Evolutionary conservation across 2,888 invertebrate genomes (phyloP), one percentile per base, ranked within the genome.

Genomic region (Hipparchia sbordonii): DNA sequence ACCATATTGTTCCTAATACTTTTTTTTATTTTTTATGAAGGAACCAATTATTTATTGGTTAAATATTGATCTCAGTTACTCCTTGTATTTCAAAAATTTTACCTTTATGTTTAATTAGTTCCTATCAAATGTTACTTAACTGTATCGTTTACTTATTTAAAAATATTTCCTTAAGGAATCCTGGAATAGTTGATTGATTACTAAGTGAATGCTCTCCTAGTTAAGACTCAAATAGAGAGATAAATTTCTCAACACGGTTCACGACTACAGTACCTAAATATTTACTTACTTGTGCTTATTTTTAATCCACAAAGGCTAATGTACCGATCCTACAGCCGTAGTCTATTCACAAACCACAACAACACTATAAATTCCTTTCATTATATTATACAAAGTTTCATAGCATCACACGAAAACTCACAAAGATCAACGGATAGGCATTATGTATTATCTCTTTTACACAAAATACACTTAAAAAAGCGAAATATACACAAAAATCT

Each of bases 241-340:
- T 69, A 61, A 61, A 69, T 61, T 69, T 52, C 65, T 62, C 61
- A 45, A 67, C 60, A 71, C 65, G 63, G 65, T 46, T 59, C 56
- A 71, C 54, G 67, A 46, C 72, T 68, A 66, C 60, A 54, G 67
- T 76, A 88, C 90, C 91, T 91, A 88, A 90, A 91, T 91, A 91
- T 92, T 92, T 91, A 93, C 92, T 92, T 85, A 93, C 93, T 84
- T 87, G 85, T 81, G 83, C 82, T 87, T 90, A 89, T 87, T 89
- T 87, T 84, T 87, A 87, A 88, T 90, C 88, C 89, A 78, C 87
- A 82, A 80, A 87, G 77, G 81, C 84, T 86, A 87, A 86, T 87
- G 84, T 84, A 72, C 72, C 74, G 72, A 73, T 77, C 70, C 75
- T 81, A 82, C 81, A 82, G 81, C 81, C 83, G 85, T 81, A 83